Evolutionary conservation across 2,113 vertebrate genomes (phyloP), one percentile per base, ranked within the genome.

Genomic region (Solenodon paradoxus): DNA sequence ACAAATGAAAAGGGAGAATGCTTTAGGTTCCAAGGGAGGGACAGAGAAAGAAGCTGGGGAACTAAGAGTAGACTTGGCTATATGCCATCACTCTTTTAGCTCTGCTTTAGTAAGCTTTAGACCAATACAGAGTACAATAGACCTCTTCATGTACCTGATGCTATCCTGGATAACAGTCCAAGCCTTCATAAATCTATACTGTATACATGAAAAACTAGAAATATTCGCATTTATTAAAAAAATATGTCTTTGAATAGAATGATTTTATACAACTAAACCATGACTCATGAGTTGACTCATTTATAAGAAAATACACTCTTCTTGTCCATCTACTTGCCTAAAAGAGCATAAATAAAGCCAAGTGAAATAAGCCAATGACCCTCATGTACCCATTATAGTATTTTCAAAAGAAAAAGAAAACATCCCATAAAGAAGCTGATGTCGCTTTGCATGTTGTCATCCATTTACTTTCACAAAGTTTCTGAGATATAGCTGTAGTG

Each of bases 141-240:
- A 84, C 87, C 75, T 97, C 95, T 96, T 97, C 97, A 95, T 92
- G 1, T 97, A 96, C 89, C 95, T 98, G 96, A 98, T 95, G 94
- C 88, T 91, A 38, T 95, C 83, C 97, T 98, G 97, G 97, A 96
- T 97, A 97, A 96, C 89, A 98, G 98, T 98, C 97, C 95, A 97
- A 89, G 55, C 95, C 92, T 97, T 94, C 77, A 97, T 97, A 97
- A 98, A 97, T 87, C 83, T 96, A 89, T 68, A 45, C 85, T 94
- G 63, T 88, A 86, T 59, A 90, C 80, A 88, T 45, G 86, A 88
- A 97, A 97, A 72, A 92, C 86, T 72, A 92, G 86, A 97, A 95
- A 95, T 97, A 92, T 95, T 97, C 97, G 82, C 88, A 89, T 96
- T 94, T 97, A 96, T 85, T 82, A 66, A 94, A 96, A n/a, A 96